Evolutionary conservation across 1,140 invertebrate species (phyloP), one percentile per base, ranked within the genome.

Genomic region (Drosophila ironensis): DNA sequence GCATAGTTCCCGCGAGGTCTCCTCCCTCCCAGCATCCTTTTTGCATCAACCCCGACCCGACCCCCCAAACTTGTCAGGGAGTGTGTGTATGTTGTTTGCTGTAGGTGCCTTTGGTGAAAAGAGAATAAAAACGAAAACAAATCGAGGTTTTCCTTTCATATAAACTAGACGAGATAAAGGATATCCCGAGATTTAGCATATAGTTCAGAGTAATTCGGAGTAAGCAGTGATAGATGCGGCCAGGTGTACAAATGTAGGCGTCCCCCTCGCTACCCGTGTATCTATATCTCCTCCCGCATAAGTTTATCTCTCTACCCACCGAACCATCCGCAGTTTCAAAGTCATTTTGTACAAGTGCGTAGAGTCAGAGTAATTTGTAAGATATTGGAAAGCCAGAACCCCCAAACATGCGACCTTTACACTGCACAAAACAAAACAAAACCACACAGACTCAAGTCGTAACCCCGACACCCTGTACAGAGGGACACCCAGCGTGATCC

Each of bases 91-190:
- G 46, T 70, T 51, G 52, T 82, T 82, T 82, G 78, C 78, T 84
- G 78, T 84, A 67, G 78, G 78, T 84, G 80, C 53, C 46, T 52
- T 54, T 77, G 80, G 60, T 78, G 64, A 52, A 71, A 61, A 70
- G 54, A 45, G 9, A 45, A 64, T 12, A 48, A 38, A 27, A 48
- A 22, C 33, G 50, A 46, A 37, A 50, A 42, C 28, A 22, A 27
- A 40, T 71, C 45, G 22, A 61, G 44, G 41, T 38, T n/a, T n/a
- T n/a, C n/a, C n/a, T n/a, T 30, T 27, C 22, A 57, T 22, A 27
- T 11, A 40, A 59, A 20, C 22, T 37, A 6, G 51, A 14, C 37
- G 9, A 30, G 22, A 30, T 19, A 11, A 57, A 60, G 52, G 37
- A 22, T 11, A 14, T 38, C 11, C n/a, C 20, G 44, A 64, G 60